These are phyloP conservation scores for Cherax destructor DNA, from an alignment of 1,140 invertebrate genomes.

Conservation along the genomic window DNA sequence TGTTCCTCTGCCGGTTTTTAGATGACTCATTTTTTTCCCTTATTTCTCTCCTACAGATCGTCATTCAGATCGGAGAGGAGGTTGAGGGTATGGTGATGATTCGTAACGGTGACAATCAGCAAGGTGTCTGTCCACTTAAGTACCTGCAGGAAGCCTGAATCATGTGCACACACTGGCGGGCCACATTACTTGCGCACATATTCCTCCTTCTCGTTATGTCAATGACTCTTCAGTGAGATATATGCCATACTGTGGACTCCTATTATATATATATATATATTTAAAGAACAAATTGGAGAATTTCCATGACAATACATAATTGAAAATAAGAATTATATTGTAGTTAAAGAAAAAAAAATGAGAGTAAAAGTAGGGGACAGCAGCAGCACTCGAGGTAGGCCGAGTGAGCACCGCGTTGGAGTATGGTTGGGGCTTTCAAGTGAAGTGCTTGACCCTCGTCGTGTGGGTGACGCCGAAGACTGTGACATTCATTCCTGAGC, in stretches of 20 bases:
- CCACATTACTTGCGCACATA: not conserved
- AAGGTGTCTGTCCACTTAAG: slow-evolving; percentile 82
- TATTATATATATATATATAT: no score
- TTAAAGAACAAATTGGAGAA: not conserved
- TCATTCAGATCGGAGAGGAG: slow-evolving; percentile 88
- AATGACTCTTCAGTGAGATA: slow-evolving; percentile 16
- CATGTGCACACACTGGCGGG: not conserved
- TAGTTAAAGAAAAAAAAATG: not conserved
- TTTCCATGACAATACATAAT: not conserved
- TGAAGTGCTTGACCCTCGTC: not conserved
- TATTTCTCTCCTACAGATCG: slow-evolving; percentile 76
- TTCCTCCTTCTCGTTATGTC: not conserved
- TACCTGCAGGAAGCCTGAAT: slow-evolving; percentile 77
- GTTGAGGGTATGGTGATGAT: slow-evolving; percentile 94
- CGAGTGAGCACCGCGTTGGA: not conserved
- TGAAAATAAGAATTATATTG: not conserved
- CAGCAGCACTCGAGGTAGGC: not conserved
- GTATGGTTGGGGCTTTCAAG: not conserved
- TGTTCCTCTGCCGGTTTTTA: not conserved
- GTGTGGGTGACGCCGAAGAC: slow-evolving; percentile 16
- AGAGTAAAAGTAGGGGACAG: not conserved
- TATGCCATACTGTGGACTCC: not conserved
- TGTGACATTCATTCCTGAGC: slow-evolving; percentile 66
- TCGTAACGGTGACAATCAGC: slow-evolving; percentile 89
- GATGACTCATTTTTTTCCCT: not conserved